Conservation (phyloP, 2,113 vertebrate species). For the Callospermophilus lateralis region DNA sequence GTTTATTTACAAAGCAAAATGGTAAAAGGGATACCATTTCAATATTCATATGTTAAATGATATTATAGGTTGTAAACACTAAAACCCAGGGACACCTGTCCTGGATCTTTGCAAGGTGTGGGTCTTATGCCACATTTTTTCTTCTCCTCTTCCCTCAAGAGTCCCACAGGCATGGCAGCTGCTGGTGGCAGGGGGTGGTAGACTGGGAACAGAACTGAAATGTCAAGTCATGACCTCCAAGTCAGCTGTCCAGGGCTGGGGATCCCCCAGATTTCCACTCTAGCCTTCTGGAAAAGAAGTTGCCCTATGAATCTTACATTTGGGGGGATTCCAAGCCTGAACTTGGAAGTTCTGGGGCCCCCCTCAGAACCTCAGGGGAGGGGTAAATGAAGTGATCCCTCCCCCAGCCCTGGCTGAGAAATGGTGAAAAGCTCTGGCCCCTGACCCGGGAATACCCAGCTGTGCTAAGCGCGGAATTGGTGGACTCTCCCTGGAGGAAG, state of each 20-base stretch:
- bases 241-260: background rate
- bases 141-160: background rate
- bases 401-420: background rate
- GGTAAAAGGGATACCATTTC: background rate
- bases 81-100: background rate
- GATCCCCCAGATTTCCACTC: background rate
- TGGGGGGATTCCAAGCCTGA: slow-evolving; percentile 14
- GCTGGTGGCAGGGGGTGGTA: background rate
- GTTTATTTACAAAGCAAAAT: background rate
- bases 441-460: background rate
- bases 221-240: background rate
- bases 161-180: background rate
- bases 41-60: background rate
- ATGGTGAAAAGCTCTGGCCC: background rate
- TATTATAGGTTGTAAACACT: background rate
- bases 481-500: background rate
- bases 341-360: background rate
- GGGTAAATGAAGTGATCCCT: background rate
- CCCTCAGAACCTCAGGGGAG: background rate
- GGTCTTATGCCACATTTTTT: background rate
- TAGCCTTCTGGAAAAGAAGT: background rate
- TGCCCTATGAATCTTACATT: background rate
- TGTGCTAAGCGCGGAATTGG: background rate
- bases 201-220: background rate
- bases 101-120: background rate